Base-by-base conservation (phyloP, 2,113 vertebrate species). In the Pituophis catenifer region DNA sequence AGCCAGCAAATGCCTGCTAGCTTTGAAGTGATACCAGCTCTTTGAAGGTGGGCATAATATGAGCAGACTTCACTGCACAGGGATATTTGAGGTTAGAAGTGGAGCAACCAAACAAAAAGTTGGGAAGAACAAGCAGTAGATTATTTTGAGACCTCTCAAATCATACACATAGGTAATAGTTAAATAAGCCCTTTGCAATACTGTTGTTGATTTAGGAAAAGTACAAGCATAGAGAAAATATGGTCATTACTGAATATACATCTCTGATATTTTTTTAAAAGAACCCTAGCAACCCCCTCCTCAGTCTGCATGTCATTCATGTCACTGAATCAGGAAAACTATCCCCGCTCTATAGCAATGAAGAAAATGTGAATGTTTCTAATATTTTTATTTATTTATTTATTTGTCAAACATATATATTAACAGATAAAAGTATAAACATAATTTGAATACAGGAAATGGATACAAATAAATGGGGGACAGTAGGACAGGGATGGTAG, bases 311-410 rank as follows among this genome's bases (percentile, higher is more conserved):
- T 13, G 58, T 48, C 54, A 91, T 12, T 94, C 59, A 62, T 26
- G 24, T 38, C 65, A 90, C 65, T 93, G 70, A 86, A 50, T 94
- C 88, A 94, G 58, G 58, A 91, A 91, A 96, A 95, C 54, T 58
- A 13, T 89, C 1, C 62, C 44, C 95, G 44, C 86, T 92, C 8
- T 65, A 85, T 38, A 85, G 33, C 89, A 95, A 0, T 94, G 55
- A 96, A 95, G 93, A 95, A 95, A 95, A 86, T 93, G 62, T 91
- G 91, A 96, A 96, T 93, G 88, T 96, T 57, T 93, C 81, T 93
- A 95, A 94, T 90, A 50, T 48, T 48, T 44, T 48, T 48, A 48
- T 48, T 48, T 48, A 48, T 48, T 48, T 48, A 48, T 48, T 48
- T 48, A 48, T 48, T 48, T 48, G 44, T 48, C 44, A 48, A 48